These are phyloP conservation scores for Hirundo rustica DNA, from an alignment of 2,797 vertebrate species.

Conservation along the genomic window DNA sequence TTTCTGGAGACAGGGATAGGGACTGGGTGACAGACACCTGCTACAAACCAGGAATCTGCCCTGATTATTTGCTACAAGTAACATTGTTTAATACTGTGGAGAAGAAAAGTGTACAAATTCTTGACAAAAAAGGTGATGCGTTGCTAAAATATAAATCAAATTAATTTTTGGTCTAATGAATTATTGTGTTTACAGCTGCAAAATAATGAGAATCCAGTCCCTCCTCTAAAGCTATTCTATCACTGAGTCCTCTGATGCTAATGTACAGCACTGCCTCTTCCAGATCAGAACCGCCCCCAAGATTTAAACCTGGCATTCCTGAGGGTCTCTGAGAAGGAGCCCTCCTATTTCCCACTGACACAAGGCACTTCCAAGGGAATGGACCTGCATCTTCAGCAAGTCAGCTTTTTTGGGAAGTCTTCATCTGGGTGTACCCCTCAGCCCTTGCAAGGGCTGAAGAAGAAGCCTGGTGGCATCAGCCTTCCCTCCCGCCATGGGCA, in stretches of 20 bases:
- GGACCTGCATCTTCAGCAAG: background rate
- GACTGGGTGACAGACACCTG: background rate
- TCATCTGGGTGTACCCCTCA: too few species aligned
- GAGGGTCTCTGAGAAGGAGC: background rate
- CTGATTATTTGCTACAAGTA: background rate
- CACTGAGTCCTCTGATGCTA: background rate
- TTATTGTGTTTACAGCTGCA: background rate
- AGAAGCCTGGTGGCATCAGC: background rate
- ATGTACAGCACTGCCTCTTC: background rate
- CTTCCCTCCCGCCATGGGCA: background rate
- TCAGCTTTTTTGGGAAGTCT: background rate
- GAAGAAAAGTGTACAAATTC: background rate
- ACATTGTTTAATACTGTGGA: background rate
- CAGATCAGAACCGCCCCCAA: background rate
- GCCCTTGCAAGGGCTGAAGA: background rate
- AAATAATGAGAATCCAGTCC: background rate
- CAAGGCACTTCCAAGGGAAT: background rate
- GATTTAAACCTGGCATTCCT: background rate
- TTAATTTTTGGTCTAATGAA: background rate
- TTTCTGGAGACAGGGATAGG: background rate
- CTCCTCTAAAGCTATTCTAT: background rate
- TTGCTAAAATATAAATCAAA: background rate
- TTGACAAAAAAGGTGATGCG: background rate
- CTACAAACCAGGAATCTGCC: background rate
- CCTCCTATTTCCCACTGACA: background rate